Evolutionary conservation across 2,113 vertebrate genomes (phyloP).

Genomic region (Anas platyrhynchos): DNA sequence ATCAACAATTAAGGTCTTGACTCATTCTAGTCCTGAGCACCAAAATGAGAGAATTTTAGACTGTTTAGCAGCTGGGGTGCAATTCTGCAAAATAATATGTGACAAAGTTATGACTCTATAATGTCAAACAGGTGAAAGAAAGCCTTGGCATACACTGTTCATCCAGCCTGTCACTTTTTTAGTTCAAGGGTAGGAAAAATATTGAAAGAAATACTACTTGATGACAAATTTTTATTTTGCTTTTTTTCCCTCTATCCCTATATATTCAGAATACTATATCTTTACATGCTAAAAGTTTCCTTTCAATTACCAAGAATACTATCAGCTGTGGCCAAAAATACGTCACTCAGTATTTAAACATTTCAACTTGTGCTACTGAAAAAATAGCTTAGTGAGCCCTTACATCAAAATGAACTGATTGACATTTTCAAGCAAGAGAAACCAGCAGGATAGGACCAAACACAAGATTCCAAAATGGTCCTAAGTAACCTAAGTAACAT

Average conservation of each 20-base stretch:
- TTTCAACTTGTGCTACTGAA: neutral
- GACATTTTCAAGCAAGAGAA: neutral
- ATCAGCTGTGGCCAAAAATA: neutral
- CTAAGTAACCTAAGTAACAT: neutral
- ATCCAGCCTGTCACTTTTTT: neutral
- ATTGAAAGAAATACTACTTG: neutral
- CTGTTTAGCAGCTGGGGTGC: neutral
- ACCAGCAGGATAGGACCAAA: neutral
- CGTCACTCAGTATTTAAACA: neutral
- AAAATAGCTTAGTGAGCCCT: neutral
- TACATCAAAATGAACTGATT: neutral
- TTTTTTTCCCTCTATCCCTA: neutral
- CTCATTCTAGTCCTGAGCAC: neutral
- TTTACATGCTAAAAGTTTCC: neutral
- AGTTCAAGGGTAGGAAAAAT: neutral
- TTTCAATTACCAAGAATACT: neutral
- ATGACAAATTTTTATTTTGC: neutral
- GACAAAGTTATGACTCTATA: neutral
- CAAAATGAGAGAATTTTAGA: neutral
- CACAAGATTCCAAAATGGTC: neutral
- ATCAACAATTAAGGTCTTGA: neutral
- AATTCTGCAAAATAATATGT: neutral
- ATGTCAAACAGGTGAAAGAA: neutral
- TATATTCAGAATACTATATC: neutral
- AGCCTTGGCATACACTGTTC: neutral